phyloP scores from a whole-genome alignment of 2,888 invertebrate genomes.

The Morpho deidamia region DNA sequence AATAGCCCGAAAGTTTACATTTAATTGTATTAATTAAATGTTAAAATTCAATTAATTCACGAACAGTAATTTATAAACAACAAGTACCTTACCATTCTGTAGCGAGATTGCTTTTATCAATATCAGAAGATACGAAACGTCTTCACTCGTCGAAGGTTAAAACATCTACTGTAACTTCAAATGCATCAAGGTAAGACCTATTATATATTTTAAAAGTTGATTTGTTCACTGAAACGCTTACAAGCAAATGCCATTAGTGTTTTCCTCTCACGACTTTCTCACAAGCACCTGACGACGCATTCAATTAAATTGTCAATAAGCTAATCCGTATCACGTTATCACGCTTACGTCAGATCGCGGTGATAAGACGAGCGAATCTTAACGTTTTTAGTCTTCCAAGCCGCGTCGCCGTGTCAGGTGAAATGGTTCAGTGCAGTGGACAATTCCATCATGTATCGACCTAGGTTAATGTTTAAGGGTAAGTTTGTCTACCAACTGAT shows the following conservation, averaged over 20 bases:
- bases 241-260: not conserved
- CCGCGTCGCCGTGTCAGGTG: conserved; percentile 24
- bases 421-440: conserved; percentile 37
- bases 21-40: no score
- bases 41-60: no score
- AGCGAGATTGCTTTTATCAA: no score
- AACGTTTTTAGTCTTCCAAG: conserved; percentile 40
- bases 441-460: conserved; percentile 40
- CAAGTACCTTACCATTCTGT: no score
- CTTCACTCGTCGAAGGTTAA: no score
- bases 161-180: no score
- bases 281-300: conserved; percentile 11
- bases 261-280: conserved; percentile 3
- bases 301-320: conserved; percentile 29
- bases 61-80: no score
- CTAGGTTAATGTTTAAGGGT: conserved; percentile 44
- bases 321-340: conserved; percentile 40
- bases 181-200: no score
- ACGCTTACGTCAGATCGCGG: conserved; percentile 45
- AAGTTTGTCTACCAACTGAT: conserved; percentile 22
- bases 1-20: no score
- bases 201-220: no score
- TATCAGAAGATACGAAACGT: no score
- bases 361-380: conserved; percentile 39
- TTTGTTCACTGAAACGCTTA: no score